Percentiles rank a stretch among this genome's conserved stretches.
phyloP scores from a whole-genome alignment of 2,113 vertebrate species.

The Leucoraja erinaceus region DNA sequence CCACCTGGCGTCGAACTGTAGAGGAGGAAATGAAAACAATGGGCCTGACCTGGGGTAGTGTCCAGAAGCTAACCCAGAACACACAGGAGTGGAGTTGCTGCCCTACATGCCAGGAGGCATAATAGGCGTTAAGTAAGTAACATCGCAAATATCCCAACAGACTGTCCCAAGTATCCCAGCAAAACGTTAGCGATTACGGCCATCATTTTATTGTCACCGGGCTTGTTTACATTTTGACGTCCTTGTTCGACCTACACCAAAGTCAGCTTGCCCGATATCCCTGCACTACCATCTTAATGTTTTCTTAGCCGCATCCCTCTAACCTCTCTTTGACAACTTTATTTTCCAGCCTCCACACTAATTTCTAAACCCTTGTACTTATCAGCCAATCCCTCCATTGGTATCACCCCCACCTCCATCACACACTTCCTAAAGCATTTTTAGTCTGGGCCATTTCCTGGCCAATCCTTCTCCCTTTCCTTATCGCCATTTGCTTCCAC shows the following conservation, averaged over 20 bases:
- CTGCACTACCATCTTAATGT: not conserved
- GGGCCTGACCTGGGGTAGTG: no score
- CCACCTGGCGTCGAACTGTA: no score
- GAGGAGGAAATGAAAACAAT: no score
- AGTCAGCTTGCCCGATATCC: not conserved
- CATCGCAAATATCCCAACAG: no score
- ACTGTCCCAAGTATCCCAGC: no score
- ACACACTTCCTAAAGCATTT: not conserved
- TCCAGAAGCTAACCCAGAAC: no score
- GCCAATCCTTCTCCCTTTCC: no score
- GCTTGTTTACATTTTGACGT: not conserved
- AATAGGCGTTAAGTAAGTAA: no score
- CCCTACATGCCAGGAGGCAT: no score
- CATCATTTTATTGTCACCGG: no score
- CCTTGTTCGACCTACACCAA: not conserved
- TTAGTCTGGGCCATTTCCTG: not conserved
- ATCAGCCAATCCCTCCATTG: not conserved
- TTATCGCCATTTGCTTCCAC: not conserved
- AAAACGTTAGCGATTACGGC: no score
- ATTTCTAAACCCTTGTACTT: not conserved
- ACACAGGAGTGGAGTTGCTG: no score
- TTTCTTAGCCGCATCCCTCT: not conserved
- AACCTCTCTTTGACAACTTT: not conserved
- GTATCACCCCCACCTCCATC: not conserved
- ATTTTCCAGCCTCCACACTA: not conserved